Percentiles rank a stretch among this genome's conserved stretches.
These are phyloP conservation scores for Hydrozoanthus tunicans DNA, from an alignment of 64 coral and sea anemone species.

Conservation along the genomic window DNA sequence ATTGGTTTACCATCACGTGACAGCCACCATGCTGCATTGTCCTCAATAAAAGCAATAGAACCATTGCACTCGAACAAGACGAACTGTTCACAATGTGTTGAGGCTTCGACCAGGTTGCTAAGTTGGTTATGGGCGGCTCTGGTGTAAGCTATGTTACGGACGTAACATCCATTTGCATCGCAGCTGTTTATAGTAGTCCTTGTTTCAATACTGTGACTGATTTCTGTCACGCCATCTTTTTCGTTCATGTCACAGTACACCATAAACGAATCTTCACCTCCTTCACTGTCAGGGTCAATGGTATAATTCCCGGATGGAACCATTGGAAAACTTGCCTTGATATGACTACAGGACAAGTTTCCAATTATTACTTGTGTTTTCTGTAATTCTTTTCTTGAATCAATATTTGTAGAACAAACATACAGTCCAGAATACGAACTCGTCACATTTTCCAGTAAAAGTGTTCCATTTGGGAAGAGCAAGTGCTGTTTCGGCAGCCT, in stretches of 20 bases:
- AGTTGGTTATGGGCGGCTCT: background rate
- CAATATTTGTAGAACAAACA: background rate
- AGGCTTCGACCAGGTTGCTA: background rate
- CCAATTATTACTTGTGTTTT: background rate
- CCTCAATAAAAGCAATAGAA: background rate
- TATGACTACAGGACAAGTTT: background rate
- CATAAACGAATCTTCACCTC: background rate
- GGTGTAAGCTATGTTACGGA: background rate
- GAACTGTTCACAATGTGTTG: background rate
- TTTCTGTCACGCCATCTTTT: background rate
- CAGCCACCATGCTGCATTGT: background rate
- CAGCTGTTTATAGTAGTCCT: background rate
- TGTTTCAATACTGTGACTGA: background rate
- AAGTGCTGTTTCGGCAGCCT: background rate
- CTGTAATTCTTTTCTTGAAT: background rate
- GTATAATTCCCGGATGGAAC: background rate
- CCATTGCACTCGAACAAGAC: background rate
- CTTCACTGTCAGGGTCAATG: background rate
- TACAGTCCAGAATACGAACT: background rate
- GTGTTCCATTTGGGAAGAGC: background rate
- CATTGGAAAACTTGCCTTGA: background rate
- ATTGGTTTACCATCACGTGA: background rate
- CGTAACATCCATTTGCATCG: background rate
- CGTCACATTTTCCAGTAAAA: background rate
- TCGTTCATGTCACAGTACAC: constrained; percentile 9